Base-by-base conservation (phyloP, 1,140 invertebrate genomes). In the Pissodes strobi region DNA sequence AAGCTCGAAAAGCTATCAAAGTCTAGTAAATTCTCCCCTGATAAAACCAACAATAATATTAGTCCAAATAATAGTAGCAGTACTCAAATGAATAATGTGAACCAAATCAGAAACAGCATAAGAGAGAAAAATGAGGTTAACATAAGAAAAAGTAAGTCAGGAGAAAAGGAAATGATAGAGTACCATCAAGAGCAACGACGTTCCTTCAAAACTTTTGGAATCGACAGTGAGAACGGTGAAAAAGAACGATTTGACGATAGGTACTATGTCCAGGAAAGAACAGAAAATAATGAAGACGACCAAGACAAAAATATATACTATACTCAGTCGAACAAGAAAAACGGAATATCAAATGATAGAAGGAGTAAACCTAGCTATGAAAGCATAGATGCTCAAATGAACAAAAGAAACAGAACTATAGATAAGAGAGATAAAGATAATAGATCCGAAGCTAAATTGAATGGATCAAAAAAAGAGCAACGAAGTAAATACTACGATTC, bases 1-100 rank as follows among this genome's bases (percentile, higher is more conserved):
- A 81, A 82, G 76, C 65, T 82, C 69, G 74, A 82, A 76, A 74
- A 83, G 72, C 52, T 83, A 69, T 75, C 80, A 57, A 78, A 76
- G 66, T 70, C 69, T 19, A 75, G 71, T 34, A 76, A 76, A 69
- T 76, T 70, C 55, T 73, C 73, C 3, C 70, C 82, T 72, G 77
- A 80, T 72, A 79, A 73, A 62, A 66, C 67, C 13, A 69, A 56
- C 46, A 59, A 71, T 19, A 34, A 6, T 9, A 15, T n/a, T 9
- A 38, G 12, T 38, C 15, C 5, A 45, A 45, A 45, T 45, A 21
- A 10, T 18, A 45, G 5, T 12, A 45, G 25, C n/a, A n/a, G n/a
- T n/a, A n/a, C n/a, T 27, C 17, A 19, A 21, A 12, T 43, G 15
- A 63, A 45, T 2, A 53, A 45, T n/a, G 70, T 67, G 18, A 71